Evolutionary conservation across 2,888 invertebrate genomes (phyloP).

Genomic region (Dastarcus helophoroides): DNA sequence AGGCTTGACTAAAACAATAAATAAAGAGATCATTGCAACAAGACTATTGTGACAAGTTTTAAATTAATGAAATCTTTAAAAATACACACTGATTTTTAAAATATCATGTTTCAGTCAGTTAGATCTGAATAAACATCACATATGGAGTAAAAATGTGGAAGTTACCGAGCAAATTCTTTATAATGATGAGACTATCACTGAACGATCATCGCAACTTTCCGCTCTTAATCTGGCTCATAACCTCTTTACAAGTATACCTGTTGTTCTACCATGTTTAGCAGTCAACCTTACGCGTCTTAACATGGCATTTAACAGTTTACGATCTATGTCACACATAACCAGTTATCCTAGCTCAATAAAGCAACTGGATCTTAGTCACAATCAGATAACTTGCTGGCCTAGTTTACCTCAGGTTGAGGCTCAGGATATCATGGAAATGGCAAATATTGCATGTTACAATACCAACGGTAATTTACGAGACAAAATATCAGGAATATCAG

Average conservation of each 20-base stretch:
- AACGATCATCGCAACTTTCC: constrained; percentile 53
- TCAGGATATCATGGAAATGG: constrained; percentile 49
- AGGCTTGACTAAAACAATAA: too few species aligned
- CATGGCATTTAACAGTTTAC: constrained; percentile 76
- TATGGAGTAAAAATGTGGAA: constrained; percentile 60
- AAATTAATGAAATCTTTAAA: not conserved
- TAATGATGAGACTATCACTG: constrained; percentile 44
- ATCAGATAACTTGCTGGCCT: constrained; percentile 84
- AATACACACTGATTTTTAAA: not conserved
- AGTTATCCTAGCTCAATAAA: constrained; percentile 82
- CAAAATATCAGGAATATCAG: constrained; percentile 30
- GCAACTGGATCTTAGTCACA: constrained; percentile 86
- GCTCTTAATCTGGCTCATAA: constrained; percentile 85
- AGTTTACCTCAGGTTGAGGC: constrained; percentile 62
- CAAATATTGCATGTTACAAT: constrained; percentile 58
- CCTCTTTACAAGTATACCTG: constrained; percentile 77
- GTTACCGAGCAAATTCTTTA: constrained; percentile 53
- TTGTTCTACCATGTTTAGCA: constrained; percentile 81
- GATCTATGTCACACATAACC: constrained; percentile 77
- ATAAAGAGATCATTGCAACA: too few species aligned
- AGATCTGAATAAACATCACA: constrained; percentile 62
- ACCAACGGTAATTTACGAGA: constrained; percentile 22
- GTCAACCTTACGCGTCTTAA: constrained; percentile 78
- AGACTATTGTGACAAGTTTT: too few species aligned
- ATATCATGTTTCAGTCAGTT: constrained; percentile 39